A percentile compares a stretch with the other conserved stretches of the same genome.
These are phyloP conservation scores for Morpho achilles DNA, from an alignment of 2,888 invertebrate genomes.

Conservation along the genomic window DNA sequence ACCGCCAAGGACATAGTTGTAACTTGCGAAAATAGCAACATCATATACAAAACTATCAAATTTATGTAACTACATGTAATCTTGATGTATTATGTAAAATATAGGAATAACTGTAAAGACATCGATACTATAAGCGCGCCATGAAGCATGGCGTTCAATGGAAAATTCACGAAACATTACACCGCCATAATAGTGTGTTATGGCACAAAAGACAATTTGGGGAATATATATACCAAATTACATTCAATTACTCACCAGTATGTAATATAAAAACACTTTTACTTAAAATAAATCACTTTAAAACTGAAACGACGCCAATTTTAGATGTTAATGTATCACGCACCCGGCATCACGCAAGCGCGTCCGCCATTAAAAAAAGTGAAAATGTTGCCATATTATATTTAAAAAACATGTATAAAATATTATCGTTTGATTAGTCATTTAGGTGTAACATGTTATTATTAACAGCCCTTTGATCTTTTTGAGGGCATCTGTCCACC, in stretches of 20 bases:
- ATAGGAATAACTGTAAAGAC: slow-evolving; percentile 46
- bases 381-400: background rate
- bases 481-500: too few species aligned
- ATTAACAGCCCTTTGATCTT: too few species aligned
- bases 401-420: too few species aligned
- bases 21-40: slow-evolving; percentile 45
- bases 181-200: slow-evolving; percentile 19
- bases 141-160: slow-evolving; percentile 66
- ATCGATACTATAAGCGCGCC: slow-evolving; percentile 54
- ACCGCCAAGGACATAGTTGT: slow-evolving; percentile 55
- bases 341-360: slow-evolving; percentile 79
- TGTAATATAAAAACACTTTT: slow-evolving; percentile 15
- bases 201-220: background rate
- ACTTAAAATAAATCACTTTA: slow-evolving; percentile 36
- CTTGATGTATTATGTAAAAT: background rate
- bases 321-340: slow-evolving; percentile 65
- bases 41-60: background rate
- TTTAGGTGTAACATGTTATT: too few species aligned
- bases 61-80: background rate
- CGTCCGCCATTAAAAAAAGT: slow-evolving; percentile 61
- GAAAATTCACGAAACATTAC: slow-evolving; percentile 55
- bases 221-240: slow-evolving; percentile 4
- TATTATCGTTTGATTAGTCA: too few species aligned
- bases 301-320: slow-evolving; percentile 63
- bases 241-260: slow-evolving; percentile 30